These are phyloP conservation scores for Oryzias sinensis DNA, from an alignment of 2,797 vertebrate genomes.

Conservation along the genomic window DNA sequence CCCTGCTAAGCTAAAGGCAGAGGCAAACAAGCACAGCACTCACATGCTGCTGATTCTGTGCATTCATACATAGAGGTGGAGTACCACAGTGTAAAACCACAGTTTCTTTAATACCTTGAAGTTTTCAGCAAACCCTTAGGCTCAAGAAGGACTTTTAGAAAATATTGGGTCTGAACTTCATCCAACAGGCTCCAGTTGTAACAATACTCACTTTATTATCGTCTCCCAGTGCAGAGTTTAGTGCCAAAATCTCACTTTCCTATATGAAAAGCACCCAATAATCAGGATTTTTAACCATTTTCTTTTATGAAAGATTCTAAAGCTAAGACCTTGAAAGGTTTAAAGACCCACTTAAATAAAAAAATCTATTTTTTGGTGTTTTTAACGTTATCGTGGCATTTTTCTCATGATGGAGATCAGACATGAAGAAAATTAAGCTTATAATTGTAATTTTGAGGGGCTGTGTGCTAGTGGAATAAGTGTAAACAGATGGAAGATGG, in stretches of 20 bases:
- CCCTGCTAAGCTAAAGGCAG: slow-evolving; percentile 32
- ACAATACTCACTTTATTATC: slow-evolving; percentile 24
- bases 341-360: no score
- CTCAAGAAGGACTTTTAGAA: slow-evolving; percentile 54
- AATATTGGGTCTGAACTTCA: slow-evolving; percentile 25
- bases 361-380: no score
- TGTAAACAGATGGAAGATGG: no score
- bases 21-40: slow-evolving; percentile 48
- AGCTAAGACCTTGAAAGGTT: no score
- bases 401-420: no score
- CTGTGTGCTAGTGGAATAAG: no score
- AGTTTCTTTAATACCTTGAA: no score
- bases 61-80: slow-evolving; percentile 47
- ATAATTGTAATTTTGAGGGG: no score
- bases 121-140: slow-evolving; percentile 48
- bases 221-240: slow-evolving; percentile 16
- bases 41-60: slow-evolving; percentile 34
- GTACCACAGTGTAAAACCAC: slow-evolving; percentile 22
- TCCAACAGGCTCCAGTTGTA: slow-evolving; percentile 1
- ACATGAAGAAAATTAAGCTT: no score
- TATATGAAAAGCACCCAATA: background rate
- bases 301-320: background rate
- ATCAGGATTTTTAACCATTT: background rate
- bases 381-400: no score
- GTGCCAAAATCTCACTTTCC: slow-evolving; percentile 23